These are phyloP conservation scores for Drosophila cardini DNA, from an alignment of 1,140 invertebrate species.

Conservation along the genomic window DNA sequence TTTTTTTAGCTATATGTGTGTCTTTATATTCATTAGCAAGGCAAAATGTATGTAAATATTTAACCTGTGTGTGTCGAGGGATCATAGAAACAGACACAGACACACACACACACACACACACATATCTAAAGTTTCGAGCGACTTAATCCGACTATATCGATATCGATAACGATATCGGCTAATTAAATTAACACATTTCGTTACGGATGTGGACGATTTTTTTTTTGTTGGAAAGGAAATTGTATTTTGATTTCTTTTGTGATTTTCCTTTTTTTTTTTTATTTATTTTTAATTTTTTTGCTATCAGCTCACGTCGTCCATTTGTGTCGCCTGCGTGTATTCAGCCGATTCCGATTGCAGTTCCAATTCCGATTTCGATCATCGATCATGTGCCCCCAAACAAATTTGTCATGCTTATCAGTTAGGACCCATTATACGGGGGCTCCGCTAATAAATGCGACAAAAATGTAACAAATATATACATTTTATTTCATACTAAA, in stretches of 20 bases:
- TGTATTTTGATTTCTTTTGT: constrained; percentile 41
- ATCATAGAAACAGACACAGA: too few relatives aligned
- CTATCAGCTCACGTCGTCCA: constrained; percentile 52
- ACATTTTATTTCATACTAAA: background rate
- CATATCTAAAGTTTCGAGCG: background rate
- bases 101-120: too few relatives aligned
- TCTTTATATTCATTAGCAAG: constrained; percentile 15
- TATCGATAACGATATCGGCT: constrained; percentile 15
- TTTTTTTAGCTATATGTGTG: background rate
- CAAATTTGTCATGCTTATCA: constrained; percentile 79
- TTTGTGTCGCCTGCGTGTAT: constrained; percentile 24
- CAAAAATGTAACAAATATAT: constrained; percentile 26
- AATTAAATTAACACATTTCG: constrained; percentile 38
- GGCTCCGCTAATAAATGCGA: background rate
- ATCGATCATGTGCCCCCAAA: constrained; percentile 69
- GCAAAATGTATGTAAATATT: constrained; percentile 33
- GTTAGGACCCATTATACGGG: constrained; percentile 34
- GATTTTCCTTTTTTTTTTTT: constrained; percentile 41
- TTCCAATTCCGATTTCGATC: constrained; percentile 30
- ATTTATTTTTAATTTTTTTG: constrained; percentile 18
- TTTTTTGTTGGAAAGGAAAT: background rate
- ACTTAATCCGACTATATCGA: background rate
- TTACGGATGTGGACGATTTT: too few relatives aligned
- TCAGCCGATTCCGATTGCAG: background rate
- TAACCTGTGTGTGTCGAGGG: constrained; percentile 5